phyloP scores from a whole-genome alignment of 2,888 invertebrate genomes.

The Azorinus chamasolen region DNA sequence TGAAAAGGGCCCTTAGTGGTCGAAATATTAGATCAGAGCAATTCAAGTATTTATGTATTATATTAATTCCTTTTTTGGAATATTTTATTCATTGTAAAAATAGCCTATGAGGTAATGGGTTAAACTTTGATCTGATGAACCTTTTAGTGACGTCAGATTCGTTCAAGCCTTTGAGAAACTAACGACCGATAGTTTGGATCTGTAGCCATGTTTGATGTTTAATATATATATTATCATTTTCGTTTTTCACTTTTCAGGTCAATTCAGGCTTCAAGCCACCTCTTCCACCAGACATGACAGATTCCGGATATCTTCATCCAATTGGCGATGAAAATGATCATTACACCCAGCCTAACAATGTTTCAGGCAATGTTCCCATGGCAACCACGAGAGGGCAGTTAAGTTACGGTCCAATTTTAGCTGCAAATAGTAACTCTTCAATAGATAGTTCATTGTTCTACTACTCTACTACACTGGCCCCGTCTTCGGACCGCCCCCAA shows the following conservation, averaged over 20 bases:
- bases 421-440: conserved; percentile 29
- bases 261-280: conserved; percentile 55
- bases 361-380: conserved; percentile 12
- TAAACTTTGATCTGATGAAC: too few relatives aligned
- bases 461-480: conserved; percentile 18
- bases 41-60: too few relatives aligned
- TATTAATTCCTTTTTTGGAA: too few relatives aligned
- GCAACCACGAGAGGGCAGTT: conserved; percentile 54
- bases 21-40: too few relatives aligned
- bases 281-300: conserved; percentile 35
- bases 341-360: conserved; percentile 30
- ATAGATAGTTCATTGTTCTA: conserved; percentile 20
- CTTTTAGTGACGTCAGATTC: too few relatives aligned
- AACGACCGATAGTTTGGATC: too few relatives aligned
- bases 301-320: conserved; percentile 42
- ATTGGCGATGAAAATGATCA: conserved; percentile 36
- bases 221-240: too few relatives aligned
- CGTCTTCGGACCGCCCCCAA: background rate
- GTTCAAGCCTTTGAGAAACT: too few relatives aligned
- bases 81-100: too few relatives aligned
- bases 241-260: conserved; percentile 39
- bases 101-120: too few relatives aligned
- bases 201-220: too few relatives aligned
- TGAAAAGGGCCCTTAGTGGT: too few relatives aligned
- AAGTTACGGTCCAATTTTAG: conserved; percentile 60